Base-by-base conservation (phyloP, 2,888 invertebrate species). In the Cryptocheilus praepositus region DNA sequence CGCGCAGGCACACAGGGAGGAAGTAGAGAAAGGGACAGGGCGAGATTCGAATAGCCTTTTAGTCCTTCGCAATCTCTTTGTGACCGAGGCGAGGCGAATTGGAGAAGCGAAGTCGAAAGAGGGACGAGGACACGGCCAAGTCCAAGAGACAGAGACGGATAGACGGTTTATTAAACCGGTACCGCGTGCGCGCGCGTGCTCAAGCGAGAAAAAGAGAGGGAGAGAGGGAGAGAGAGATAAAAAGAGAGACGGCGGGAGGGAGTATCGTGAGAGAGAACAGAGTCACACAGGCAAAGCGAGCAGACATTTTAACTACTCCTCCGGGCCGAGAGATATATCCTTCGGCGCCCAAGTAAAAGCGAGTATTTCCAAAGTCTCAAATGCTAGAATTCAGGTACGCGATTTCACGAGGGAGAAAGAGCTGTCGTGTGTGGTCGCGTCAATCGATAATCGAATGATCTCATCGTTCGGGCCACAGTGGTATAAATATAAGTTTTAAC, bases 401-500 rank as follows among this genome's bases (percentile, higher is more conserved):
- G 76, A 75, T 74, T 70, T 65, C 63, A 36, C 73, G 70, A 75
- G 68, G 70, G 77, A 76, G 77, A 74, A 69, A 77, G 71, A 18
- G 28, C 72, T 69, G 69, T 75, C 79, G 77, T 75, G 79, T 79
- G 80, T 80, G 79, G 77, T 77, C 77, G 82, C 73, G 71, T 70
- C 65, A 74, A 82, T 81, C 81, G 82, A 79, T 36, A 36, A 36
- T 82, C 83, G 83, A 77, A 81, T 77, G 83, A 83, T 82, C 81
- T 8, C 36, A 74, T 76, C 81, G 73, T 73, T 18, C 79, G 76
- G 79, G 71, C 73, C 81, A 77, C 82, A 82, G 83, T 83, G 82
- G 80, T 82, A 79, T 36, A 36, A 36, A 36, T 77, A 77, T 73
- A 76, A 64, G 69, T 44, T 65, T 76, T 5, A 36, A 77, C 75